Base-by-base conservation (phyloP, 2,888 invertebrate genomes). In the Ferdinandea cuprea region DNA sequence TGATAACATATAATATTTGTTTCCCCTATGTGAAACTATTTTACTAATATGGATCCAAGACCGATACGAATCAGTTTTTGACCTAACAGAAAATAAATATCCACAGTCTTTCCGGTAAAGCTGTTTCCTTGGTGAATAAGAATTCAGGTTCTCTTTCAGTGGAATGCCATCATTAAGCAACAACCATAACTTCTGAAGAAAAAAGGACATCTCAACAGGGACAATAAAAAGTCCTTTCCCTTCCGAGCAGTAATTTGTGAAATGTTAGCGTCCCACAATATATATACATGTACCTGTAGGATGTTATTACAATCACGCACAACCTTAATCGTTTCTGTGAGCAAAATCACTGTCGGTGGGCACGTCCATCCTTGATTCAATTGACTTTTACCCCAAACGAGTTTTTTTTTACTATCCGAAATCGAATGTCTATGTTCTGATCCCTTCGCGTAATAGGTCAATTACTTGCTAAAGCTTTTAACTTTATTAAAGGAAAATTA, bases 271-370 rank as follows among this genome's bases (percentile, higher is more conserved):
- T 50, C 17, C 28, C 65, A 28, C 65, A 50, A 65, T 40, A 32
- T 50, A 65, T 37, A 65, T 50, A 37, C n/a, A n/a, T n/a, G n/a
- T 65, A 50, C 65, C 65, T 65, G 50, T 50, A 65, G 37, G 50
- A 50, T 21, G 40, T 15, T 65, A 65, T 65, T 65, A 50, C 50
- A 65, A 50, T 65, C 65, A 65, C 65, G 65, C 50, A 65, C 65
- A 65, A 28, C 65, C 37, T 28, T 50, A 65, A 61, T 61, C 46
- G 37, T 35, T 48, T 63, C 37, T 37, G 37, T 48, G 37, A n/a
- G 37, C 25, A 37, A 48, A 63, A 40, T 65, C 65, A 50, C 37
- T 65, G 61, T 46, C 19, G 17, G 28, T 50, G 37, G 32, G 50
- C 50, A 65, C 40, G 37, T 65, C 50, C 40, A 37, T 65, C 40